Evolutionary conservation across 2,113 vertebrate genomes (phyloP), one percentile per base, ranked within the genome.

Genomic region (Festucalex cinctus): DNA sequence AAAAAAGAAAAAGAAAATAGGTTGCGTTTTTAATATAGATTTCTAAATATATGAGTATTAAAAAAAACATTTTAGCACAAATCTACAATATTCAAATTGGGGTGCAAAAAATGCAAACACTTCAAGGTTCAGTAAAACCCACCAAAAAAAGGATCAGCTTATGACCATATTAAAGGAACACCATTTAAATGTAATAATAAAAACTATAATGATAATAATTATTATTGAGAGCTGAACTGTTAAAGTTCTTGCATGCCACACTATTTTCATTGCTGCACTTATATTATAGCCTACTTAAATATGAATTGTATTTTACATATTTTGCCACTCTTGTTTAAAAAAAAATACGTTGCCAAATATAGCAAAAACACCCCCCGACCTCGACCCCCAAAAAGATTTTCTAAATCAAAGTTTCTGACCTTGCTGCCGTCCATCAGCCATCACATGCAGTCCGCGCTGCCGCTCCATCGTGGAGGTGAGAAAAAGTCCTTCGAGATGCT

Each of bases 331-430:
- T 1, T 46, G 16, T 43, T 6, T 1, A 46, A 19, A 46, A 46
- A 46, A 46, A 6, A 41, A 46, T 3, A 41, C 5, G 17, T 46
- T 5, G 43, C 16, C 14, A 46, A 46, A 20, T 10, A 10, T 20
- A 51, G n/a, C 49, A 53, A 46, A 19, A 9, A n/a, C 39, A 9
- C 7, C 39, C 39, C 9, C 39, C 39, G 2, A 1, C 1, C 20
- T n/a, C n/a, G n/a, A n/a, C 20, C 48, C 7, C 1, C n/a, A 22
- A 2, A 46, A 19, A 19, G 9, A 3, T 20, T 22, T 48, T 19
- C 2, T 20, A 56, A n/a, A 28, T 28, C 4, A 58, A 63, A 63
- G 22, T 28, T 3, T 79, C 87, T 87, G 60, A 89, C 87, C 88
- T 80, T 84, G 73, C 41, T 66, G 35, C 44, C 44, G 59, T 61